Evolutionary conservation across 2,113 vertebrate species (phyloP).

Genomic region (Xenotilapia flavipinnis): DNA sequence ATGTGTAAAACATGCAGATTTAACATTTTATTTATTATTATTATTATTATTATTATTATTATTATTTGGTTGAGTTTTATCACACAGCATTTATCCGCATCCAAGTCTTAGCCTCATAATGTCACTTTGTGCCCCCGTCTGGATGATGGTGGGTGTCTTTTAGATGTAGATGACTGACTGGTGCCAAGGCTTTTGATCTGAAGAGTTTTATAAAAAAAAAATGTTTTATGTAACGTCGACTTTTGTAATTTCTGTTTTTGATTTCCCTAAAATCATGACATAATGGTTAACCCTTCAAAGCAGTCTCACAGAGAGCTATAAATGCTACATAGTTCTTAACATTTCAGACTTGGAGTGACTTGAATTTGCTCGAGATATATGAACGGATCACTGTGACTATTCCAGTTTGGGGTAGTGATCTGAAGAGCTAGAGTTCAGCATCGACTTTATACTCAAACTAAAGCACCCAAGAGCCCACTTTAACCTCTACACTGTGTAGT

Average conservation of each 20-base stretch:
- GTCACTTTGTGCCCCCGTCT: not conserved
- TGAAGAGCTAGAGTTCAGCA: not conserved
- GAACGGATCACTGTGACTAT: not conserved
- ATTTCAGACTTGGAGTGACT: not conserved
- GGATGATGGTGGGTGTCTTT: not conserved
- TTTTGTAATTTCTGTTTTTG: not conserved
- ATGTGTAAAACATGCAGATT: not conserved
- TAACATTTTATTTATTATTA: not conserved
- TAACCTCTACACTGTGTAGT: not conserved
- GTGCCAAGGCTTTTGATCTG: slow-evolving; percentile 18
- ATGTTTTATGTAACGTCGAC: not conserved
- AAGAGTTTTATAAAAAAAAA: not conserved
- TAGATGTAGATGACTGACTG: not conserved
- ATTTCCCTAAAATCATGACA: not conserved
- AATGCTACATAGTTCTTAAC: not conserved
- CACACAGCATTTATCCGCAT: not conserved
- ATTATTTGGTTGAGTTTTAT: not conserved
- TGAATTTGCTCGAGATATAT: not conserved
- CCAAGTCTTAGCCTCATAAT: not conserved
- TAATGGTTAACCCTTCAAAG: not conserved
- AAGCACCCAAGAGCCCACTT: not conserved
- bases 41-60: not conserved
- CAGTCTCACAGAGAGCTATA: not conserved
- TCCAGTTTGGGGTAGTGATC: not conserved
- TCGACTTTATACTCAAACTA: not conserved